Conservation (phyloP, 2,113 vertebrate genomes). For the human region DNA sequence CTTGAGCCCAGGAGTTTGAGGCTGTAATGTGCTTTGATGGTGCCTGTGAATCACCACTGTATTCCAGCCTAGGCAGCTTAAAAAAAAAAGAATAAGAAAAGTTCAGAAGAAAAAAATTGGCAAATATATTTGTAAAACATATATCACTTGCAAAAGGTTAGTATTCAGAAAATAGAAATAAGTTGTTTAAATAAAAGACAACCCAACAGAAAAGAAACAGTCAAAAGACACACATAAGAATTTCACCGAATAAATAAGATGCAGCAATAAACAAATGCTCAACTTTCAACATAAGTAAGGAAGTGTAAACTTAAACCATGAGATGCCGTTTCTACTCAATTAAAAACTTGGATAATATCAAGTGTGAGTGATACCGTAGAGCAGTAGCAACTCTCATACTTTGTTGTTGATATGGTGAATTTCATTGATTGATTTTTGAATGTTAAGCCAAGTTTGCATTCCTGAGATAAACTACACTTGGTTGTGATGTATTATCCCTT, state of each 20-base stretch:
- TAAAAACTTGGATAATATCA: not conserved
- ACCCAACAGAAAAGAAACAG: not conserved
- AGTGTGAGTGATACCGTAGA: not conserved
- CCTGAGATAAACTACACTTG: not conserved
- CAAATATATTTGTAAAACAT: not conserved
- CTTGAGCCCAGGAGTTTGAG: not conserved
- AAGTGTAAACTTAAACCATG: not conserved
- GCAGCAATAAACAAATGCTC: not conserved
- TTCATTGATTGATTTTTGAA: conserved; percentile 9
- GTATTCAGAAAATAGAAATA: not conserved
- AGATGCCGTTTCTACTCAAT: not conserved
- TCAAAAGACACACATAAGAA: not conserved
- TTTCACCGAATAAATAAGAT: not conserved
- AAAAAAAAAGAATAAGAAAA: not conserved
- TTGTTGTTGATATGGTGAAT: not conserved
- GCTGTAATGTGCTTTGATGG: not conserved
- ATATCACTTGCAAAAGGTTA: not conserved
- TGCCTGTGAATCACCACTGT: not conserved
- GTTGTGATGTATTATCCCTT: not conserved
- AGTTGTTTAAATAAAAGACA: not conserved
- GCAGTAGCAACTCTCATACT: not conserved
- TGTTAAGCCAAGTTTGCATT: conserved; percentile 1
- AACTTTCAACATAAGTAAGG: not conserved
- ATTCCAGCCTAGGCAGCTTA: not conserved
- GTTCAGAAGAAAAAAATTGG: not conserved